Base-by-base conservation (phyloP, 2,113 vertebrate genomes). In the Maccullochella peelii region DNA sequence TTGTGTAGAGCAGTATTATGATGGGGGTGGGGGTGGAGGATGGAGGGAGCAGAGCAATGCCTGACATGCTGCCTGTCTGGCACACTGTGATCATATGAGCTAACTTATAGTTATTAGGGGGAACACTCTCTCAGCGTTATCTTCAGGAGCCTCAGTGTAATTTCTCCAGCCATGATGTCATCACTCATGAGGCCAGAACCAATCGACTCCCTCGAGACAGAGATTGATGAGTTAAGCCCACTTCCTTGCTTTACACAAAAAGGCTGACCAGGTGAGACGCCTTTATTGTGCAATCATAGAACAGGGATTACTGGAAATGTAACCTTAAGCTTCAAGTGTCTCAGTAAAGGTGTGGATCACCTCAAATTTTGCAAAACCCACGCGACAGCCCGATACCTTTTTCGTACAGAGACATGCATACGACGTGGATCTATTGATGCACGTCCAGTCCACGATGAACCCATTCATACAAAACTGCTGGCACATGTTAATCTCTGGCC, bases 131-230 rank as follows among this genome's bases (percentile, higher is more conserved):
- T 30, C 23, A 6, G 47, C 18, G n/a, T 44, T 58, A n/a, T 27
- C 30, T 25, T 40, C 23, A 30, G 66, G 27, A 25, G 15, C 66
- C 55, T 59, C 33, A 55, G 8, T 33, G 38, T 68, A 49, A 61
- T 74, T 79, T 73, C 54, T 62, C 36, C 54, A 73, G 75, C 63
- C 62, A 58, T 40, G 33, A 66, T 40, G 62, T 40, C 54, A 67
- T 59, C 62, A 74, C 9, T 50, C 30, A 54, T 15, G 11, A 71
- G 47, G 47, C 23, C 57, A 68, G 30, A 59, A 14, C 18, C 50
- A 10, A 6, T 55, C 15, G 40, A 2, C 23, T 30, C 6, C 23
- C 27, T 40, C 40, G 25, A 58, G 40, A 15, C 38, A 44, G 6
- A 79, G 54, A 50, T 10, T 57, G 15, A 71, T 36, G 30, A 61